Evolutionary conservation across 2,888 invertebrate genomes (phyloP), one percentile per base, ranked within the genome.

Genomic region (Phaonia tiefii): DNA sequence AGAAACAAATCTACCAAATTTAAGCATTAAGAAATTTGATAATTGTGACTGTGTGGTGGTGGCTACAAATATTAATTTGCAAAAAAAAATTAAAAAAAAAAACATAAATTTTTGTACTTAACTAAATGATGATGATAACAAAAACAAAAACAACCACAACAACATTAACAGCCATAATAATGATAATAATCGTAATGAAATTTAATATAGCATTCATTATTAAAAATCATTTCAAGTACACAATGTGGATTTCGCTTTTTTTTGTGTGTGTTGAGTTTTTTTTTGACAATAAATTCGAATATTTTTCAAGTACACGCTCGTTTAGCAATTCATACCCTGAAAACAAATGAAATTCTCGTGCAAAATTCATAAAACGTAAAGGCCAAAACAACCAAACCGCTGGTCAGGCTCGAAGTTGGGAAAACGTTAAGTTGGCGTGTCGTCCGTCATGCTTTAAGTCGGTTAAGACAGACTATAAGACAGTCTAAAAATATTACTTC

Each of bases 201-300:
- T 63, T 39, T 63, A 63, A 63, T 63, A 63, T 39, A 39, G 63
- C 63, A 63, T 63, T 63, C 63, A 63, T 63, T 63, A 63, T 63
- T 63, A 73, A 75, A 72, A 80, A 67, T 69, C 25, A 65, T 81
- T 81, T 81, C 81, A 81, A 81, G 75, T 81, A 78, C 72, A 81
- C 73, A n/a, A n/a, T n/a, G n/a, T n/a, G n/a, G n/a, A n/a, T n/a
- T n/a, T n/a, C n/a, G n/a, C n/a, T n/a, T n/a, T n/a, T n/a, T n/a
- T 72, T 78, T 66, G 13, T 44, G 46, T 69, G 17, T 51, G 49
- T 10, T 37, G 58, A 11, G 8, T 60, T 60, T 44, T 63, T 69
- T 81, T 81, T 81, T 78, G 78, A 78, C 78, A 81, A 81, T 75
- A 78, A 81, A 72, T 75, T 72, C 71, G 71, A 63, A 77, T 22